phyloP scores from a whole-genome alignment of 1,140 invertebrate species.

The Lordiphosa mommai region DNA sequence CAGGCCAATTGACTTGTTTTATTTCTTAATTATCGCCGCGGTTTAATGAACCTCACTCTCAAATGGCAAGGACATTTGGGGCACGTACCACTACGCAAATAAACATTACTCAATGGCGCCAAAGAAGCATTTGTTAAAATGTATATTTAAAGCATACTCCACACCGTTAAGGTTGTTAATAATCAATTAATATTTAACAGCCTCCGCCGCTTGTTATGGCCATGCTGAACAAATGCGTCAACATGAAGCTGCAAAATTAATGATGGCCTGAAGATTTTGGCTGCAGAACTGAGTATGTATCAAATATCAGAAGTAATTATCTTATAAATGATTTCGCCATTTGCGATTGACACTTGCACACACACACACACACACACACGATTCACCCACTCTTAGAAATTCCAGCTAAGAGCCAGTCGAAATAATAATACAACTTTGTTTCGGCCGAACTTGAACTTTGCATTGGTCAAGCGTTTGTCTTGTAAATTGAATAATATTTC shows the following conservation, averaged over 20 bases:
- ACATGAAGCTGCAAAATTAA: constrained; percentile 27
- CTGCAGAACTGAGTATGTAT: constrained; percentile 14
- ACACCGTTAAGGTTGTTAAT: constrained; percentile 41
- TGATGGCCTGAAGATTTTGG: constrained; percentile 21
- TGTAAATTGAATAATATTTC: constrained; percentile 16
- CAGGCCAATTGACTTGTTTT: constrained; percentile 1
- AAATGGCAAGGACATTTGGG: constrained; percentile 42
- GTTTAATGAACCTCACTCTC: constrained; percentile 27
- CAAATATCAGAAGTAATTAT: constrained; percentile 22
- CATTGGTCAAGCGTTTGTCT: constrained; percentile 39
- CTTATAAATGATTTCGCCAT: constrained; percentile 30
- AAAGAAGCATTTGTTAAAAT: constrained; percentile 35
- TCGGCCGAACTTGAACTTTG: constrained; percentile 43
- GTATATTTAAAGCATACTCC: constrained; percentile 3
- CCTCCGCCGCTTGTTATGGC: constrained; percentile 17
- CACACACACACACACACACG: neutral
- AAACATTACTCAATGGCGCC: constrained; percentile 19
- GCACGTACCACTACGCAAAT: constrained; percentile 12
- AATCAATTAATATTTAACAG: constrained; percentile 40
- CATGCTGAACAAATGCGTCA: constrained; percentile 37
- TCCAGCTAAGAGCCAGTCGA: constrained; percentile 16
- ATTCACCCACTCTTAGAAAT: constrained; percentile 6
- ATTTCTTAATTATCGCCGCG: constrained; percentile 20
- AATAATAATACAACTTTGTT: constrained; percentile 16
- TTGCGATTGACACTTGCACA: constrained; percentile 13